A percentile compares a stretch with the other conserved stretches of the same genome.
These are phyloP conservation scores for Brachyptera putata DNA, from an alignment of 2,888 invertebrate genomes.

Conservation along the genomic window DNA sequence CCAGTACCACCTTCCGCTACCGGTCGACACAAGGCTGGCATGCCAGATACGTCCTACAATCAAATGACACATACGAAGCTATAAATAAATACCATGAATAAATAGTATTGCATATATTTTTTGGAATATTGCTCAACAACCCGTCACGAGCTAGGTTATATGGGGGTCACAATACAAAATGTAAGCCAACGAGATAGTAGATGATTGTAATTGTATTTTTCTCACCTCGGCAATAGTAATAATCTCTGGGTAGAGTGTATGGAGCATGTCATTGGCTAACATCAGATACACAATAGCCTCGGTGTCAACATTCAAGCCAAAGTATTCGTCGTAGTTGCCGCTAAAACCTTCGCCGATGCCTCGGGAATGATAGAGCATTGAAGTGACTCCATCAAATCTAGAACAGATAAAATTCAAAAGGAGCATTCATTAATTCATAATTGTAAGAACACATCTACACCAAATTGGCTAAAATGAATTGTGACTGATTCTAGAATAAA, in stretches of 20 bases:
- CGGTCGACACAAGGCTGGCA: constrained; percentile 95
- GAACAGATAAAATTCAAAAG: constrained; percentile 7
- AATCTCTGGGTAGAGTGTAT: constrained; percentile 67
- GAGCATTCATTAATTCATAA: too few relatives aligned
- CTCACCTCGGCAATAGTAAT: constrained; percentile 96
- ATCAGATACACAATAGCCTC: constrained; percentile 93
- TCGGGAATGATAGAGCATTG: constrained; percentile 96
- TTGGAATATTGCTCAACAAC: too few relatives aligned
- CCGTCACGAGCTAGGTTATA: neutral
- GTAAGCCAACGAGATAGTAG: too few relatives aligned
- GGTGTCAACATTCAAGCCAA: constrained; percentile 92
- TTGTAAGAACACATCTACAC: neutral
- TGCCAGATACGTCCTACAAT: constrained; percentile 89
- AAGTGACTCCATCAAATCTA: constrained; percentile 97
- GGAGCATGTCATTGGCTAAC: constrained; percentile 87
- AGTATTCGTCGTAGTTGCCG: constrained; percentile 96
- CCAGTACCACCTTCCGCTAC: constrained; percentile 90
- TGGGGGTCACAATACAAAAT: too few relatives aligned
- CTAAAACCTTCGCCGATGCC: constrained; percentile 89
- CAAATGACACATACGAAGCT: neutral
- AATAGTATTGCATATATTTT: too few relatives aligned
- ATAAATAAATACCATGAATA: too few relatives aligned
- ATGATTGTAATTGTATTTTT: too few relatives aligned
- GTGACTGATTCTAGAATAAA: too few relatives aligned
- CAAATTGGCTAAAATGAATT: neutral